phyloP scores from a whole-genome alignment of 2,888 invertebrate genomes.

The Acanthosepion esculentum region DNA sequence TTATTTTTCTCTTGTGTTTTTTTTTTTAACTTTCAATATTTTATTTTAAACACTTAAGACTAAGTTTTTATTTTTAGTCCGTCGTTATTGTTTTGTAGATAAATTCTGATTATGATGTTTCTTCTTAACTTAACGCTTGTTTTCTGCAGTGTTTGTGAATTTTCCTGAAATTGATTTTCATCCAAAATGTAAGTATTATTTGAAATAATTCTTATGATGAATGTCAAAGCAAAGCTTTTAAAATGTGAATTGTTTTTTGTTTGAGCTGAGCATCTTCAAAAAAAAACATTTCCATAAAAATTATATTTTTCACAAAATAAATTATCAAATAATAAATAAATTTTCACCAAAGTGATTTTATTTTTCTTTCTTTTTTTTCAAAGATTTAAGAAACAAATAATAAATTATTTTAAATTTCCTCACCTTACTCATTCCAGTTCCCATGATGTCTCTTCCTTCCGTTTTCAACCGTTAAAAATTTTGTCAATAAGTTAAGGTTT shows the following conservation, averaged over 20 bases:
- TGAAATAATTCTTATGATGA: not conserved
- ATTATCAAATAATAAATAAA: too few species aligned
- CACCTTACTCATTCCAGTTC: constrained; percentile 60
- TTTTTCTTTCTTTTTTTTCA: not conserved
- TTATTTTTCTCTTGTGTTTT: too few species aligned
- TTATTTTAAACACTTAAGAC: too few species aligned
- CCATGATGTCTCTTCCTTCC: constrained; percentile 53
- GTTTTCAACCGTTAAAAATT: not conserved
- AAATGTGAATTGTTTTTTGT: too few species aligned
- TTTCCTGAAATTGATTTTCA: not conserved
- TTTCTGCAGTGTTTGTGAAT: too few species aligned
- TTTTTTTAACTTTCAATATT: too few species aligned
- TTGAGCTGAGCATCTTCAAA: not conserved
- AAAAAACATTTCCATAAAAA: not conserved
- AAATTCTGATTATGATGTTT: not conserved
- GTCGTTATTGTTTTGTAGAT: not conserved
- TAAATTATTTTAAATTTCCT: not conserved
- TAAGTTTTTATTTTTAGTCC: too few species aligned
- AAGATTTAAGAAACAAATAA: not conserved
- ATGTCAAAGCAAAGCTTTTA: not conserved
- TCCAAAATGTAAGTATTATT: not conserved
- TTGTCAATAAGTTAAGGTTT: too few species aligned
- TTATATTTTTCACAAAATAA: not conserved
- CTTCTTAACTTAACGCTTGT: too few species aligned
- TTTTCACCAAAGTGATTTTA: not conserved